These are phyloP conservation scores for Alentia gelatinosa DNA, from an alignment of 2,888 invertebrate species.

Conservation along the genomic window DNA sequence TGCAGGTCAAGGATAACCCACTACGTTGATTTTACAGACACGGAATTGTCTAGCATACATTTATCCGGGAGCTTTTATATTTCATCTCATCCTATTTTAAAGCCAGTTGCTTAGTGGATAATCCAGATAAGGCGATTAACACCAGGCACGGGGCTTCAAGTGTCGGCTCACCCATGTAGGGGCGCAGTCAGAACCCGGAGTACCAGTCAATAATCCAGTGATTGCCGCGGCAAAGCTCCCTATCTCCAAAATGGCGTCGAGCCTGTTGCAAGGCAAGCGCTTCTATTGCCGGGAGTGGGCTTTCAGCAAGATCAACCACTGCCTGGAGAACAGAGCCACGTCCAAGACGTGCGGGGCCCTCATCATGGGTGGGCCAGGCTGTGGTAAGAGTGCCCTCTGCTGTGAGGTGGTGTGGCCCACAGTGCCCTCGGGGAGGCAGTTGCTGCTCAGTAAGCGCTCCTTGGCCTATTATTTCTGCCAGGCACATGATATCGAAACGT, in stretches of 20 bases:
- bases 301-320: slow-evolving; percentile 94
- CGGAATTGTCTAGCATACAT: neutral
- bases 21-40: neutral
- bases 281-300: slow-evolving; percentile 98
- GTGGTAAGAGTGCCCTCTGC: slow-evolving; percentile 89
- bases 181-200: neutral
- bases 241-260: slow-evolving; percentile 72
- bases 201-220: neutral
- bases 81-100: neutral
- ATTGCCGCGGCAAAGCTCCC: neutral
- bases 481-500: slow-evolving; percentile 83
- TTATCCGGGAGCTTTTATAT: neutral
- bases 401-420: slow-evolving; percentile 84
- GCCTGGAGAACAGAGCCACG: slow-evolving; percentile 90
- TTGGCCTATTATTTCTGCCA: slow-evolving; percentile 91
- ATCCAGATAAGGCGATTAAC: neutral
- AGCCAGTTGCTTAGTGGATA: neutral
- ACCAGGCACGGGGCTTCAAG: neutral
- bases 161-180: neutral
- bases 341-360: slow-evolving; percentile 91
- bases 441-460: slow-evolving; percentile 87
- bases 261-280: slow-evolving; percentile 74
- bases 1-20: neutral
- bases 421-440: slow-evolving; percentile 83
- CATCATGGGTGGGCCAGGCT: slow-evolving; percentile 94